Evolutionary conservation across 2,888 invertebrate species (phyloP).

Genomic region (Mythimna vitellina): DNA sequence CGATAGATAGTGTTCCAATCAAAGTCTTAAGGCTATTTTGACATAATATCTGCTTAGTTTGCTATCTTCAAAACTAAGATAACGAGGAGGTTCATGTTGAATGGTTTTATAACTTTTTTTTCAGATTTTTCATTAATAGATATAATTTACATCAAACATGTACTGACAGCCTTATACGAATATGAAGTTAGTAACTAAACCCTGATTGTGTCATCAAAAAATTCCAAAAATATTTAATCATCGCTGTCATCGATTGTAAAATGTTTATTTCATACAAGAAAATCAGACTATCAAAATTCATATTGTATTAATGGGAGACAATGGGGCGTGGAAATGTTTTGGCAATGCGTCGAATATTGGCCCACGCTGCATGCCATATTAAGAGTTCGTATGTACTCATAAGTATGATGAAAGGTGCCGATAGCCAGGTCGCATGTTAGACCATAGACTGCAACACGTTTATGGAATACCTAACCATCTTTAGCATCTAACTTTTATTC

Average conservation of each 20-base stretch:
- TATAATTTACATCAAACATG: not conserved
- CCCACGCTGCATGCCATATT: slow-evolving; percentile 58
- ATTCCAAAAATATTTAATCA: slow-evolving; percentile 2
- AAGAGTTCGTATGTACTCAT: slow-evolving; percentile 26
- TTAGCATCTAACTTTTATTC: not conserved
- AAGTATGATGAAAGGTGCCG: slow-evolving; percentile 58
- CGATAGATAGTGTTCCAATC: no score
- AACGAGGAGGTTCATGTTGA: no score
- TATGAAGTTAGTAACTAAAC: not conserved
- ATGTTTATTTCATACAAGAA: slow-evolving; percentile 47
- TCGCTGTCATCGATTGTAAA: slow-evolving; percentile 34
- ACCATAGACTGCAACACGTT: slow-evolving; percentile 15
- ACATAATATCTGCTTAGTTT: no score
- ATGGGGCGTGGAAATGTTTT: slow-evolving; percentile 63
- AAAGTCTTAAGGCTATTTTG: no score
- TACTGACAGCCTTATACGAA: not conserved
- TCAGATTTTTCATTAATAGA: no score
- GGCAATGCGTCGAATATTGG: slow-evolving; percentile 50
- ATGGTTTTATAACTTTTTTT: no score
- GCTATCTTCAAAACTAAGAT: no score
- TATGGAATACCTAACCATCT: slow-evolving; percentile 30
- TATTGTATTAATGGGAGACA: slow-evolving; percentile 63
- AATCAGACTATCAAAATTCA: slow-evolving; percentile 60
- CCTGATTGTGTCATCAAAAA: slow-evolving; percentile 10
- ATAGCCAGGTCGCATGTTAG: slow-evolving; percentile 28